These are phyloP conservation scores for Phenganax stokvisi DNA, from an alignment of 92 coral and sea anemone species.

Conservation along the genomic window DNA sequence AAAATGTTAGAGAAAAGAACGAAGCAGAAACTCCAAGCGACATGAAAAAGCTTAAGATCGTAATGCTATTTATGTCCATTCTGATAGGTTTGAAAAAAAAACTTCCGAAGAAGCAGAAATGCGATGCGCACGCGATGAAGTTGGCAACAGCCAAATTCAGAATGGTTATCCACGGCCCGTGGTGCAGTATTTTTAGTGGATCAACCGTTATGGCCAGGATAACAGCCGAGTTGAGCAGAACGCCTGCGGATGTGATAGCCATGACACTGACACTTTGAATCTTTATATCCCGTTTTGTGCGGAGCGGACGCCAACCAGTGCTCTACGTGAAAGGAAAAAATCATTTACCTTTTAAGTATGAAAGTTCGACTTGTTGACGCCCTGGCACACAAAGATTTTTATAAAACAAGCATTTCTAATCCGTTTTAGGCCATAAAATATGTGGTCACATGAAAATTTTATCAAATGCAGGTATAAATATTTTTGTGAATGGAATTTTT, in stretches of 20 bases:
- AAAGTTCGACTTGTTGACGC: too few relatives aligned
- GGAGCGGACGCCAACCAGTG: too few relatives aligned
- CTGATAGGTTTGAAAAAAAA: not conserved
- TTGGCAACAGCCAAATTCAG: conserved; percentile 26
- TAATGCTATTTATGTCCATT: not conserved
- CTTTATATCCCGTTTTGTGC: too few relatives aligned
- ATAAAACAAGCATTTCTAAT: too few relatives aligned
- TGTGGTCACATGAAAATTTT: too few relatives aligned
- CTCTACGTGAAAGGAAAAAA: too few relatives aligned
- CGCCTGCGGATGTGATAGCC: not conserved
- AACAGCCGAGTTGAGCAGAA: not conserved
- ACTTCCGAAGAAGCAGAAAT: not conserved
- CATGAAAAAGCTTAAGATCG: not conserved
- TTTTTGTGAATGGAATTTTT: too few relatives aligned
- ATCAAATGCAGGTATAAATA: too few relatives aligned
- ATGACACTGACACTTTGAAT: not conserved
- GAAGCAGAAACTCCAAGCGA: not conserved
- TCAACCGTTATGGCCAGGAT: conserved; percentile 3
- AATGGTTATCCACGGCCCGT: conserved; percentile 33
- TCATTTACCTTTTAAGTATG: too few relatives aligned
- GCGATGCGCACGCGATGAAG: not conserved
- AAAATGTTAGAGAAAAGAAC: conserved; percentile 6
- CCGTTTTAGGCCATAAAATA: too few relatives aligned
- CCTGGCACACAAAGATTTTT: too few relatives aligned
- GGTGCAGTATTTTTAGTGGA: conserved; percentile 12